Evolutionary conservation across 2,113 vertebrate species (phyloP).

Genomic region (Meleagris gallopavo): DNA sequence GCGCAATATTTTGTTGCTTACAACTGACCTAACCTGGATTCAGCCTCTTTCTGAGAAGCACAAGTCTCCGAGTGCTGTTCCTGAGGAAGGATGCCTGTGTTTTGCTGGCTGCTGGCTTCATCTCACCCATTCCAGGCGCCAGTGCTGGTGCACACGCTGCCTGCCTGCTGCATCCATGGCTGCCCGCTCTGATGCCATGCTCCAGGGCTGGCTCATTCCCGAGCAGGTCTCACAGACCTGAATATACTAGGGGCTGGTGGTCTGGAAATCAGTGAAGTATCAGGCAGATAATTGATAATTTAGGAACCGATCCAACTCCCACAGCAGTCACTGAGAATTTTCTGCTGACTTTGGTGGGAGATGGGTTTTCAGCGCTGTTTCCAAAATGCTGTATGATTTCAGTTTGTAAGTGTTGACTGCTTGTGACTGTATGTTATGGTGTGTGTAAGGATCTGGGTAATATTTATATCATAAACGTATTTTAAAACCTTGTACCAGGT

Average conservation of each 20-base stretch:
- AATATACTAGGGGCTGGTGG: not conserved
- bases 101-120: not conserved
- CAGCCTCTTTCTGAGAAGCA: not conserved
- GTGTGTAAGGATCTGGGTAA: not conserved
- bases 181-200: not conserved
- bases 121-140: not conserved
- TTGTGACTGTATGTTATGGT: not conserved
- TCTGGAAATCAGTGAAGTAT: not conserved
- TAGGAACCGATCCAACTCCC: not conserved
- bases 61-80: not conserved
- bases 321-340: not conserved
- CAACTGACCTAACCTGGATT: slow-evolving; percentile 2
- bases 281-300: not conserved
- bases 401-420: not conserved
- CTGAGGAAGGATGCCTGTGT: not conserved
- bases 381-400: not conserved
- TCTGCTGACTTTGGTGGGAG: not conserved
- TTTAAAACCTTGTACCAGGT: not conserved
- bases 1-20: fast-evolving
- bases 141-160: not conserved
- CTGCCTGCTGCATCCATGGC: fast-evolving
- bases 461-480: not conserved
- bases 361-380: not conserved
- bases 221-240: fast-evolving
- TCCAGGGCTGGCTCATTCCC: fast-evolving